Conservation (phyloP, 1,140 invertebrate species). For the Campoletis sonorensis region DNA sequence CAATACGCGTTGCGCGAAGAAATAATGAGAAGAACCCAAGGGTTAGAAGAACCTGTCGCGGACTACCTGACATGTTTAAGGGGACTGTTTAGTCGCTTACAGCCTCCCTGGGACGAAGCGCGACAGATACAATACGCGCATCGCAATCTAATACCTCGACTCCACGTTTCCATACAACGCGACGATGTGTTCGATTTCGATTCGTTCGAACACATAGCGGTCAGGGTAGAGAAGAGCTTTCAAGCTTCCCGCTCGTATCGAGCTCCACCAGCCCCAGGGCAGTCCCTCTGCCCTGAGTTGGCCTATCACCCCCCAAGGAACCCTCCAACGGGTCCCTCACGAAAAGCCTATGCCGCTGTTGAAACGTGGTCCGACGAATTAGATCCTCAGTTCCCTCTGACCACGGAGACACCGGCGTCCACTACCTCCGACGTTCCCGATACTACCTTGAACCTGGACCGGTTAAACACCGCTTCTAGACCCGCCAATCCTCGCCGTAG, state of each 20-base stretch:
- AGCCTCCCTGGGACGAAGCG: constrained; percentile 35
- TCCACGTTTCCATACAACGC: constrained; percentile 27
- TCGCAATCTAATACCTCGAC: constrained; percentile 44
- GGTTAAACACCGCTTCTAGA: no score
- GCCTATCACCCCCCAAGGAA: background rate
- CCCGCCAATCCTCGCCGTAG: no score
- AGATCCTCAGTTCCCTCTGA: no score
- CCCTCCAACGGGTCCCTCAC: background rate
- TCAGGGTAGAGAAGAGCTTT: background rate
- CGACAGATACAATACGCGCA: constrained; percentile 47
- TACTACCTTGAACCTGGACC: background rate
- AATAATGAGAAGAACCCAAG: constrained; percentile 46
- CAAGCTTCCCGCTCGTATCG: background rate
- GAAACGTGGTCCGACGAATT: background rate
- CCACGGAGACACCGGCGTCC: no score
- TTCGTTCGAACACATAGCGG: constrained; percentile 37
- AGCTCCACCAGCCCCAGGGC: background rate
- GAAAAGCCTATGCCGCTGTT: background rate
- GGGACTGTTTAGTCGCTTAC: constrained; percentile 32
- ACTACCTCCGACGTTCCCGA: background rate
- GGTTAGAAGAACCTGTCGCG: constrained; percentile 45
- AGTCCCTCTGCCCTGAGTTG: background rate
- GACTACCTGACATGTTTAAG: constrained; percentile 51
- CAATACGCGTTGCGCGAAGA: constrained; percentile 45
- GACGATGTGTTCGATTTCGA: constrained; percentile 42